Evolutionary conservation across 2,113 vertebrate species (phyloP), one percentile per base, ranked within the genome.

Genomic region (Piprites chloris): DNA sequence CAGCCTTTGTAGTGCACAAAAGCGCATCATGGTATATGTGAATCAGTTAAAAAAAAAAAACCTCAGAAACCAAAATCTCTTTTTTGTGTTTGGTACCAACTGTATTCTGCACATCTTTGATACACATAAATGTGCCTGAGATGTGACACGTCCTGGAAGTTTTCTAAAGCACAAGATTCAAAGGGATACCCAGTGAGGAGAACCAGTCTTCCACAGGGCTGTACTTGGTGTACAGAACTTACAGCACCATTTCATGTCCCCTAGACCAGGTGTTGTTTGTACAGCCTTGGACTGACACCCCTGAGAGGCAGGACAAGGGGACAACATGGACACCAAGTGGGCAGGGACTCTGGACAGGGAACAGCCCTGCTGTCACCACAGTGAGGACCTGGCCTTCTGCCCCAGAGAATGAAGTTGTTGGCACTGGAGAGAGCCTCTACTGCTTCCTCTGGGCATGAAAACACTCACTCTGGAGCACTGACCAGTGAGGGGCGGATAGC

Each of bases 291-390:
- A 62, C 52, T 3, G 15, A 44, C 61, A 27, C n/a, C 24, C 32
- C 24, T 24, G 65, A 92, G 56, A 56, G 55, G 55, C 19, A 12
- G 32, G 7, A 56, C 53, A 56, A 56, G 12, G 20, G 32, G 32
- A 56, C 55, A 56, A n/a, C 55, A 56, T 33, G 58, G 26, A 47
- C 4, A 2, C 44, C 8, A 1, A 1, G 12, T 2, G 7, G 26
- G 67, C 27, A 37, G 72, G 32, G 30, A 11, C 26, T 27, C 28
- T 13, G 50, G 23, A 33, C 35, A 37, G 50, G 69, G 63, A 47
- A 50, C 15, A 55, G 26, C 9, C 52, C 33, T 75, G 56, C 50
- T 35, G 26, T 37, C 33, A 50, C 37, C 41, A 37, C 18, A 15
- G 32, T 9, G 5, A 52, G 52, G 14, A 56, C 30, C 19, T 46